Percentiles rank a stretch among this genome's conserved stretches.
Evolutionary conservation across 2,888 invertebrate species (phyloP).

Genomic region (Zaprionus obscuricornis): DNA sequence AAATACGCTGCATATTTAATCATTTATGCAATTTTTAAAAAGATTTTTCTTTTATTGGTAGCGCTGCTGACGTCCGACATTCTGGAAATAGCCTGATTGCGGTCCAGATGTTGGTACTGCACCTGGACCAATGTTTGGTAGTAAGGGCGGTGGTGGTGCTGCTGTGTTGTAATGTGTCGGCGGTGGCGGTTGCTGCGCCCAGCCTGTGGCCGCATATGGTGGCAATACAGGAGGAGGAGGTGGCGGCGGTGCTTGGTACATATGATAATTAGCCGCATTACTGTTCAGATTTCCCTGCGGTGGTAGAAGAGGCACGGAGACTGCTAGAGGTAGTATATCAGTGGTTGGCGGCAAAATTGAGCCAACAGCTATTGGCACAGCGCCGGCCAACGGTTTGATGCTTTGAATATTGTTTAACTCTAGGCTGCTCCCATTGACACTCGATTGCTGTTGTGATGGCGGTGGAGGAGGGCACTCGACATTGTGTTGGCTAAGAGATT

Average conservation of each 20-base stretch:
- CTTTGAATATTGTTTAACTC: constrained; percentile 76
- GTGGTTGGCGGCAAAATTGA: constrained; percentile 28
- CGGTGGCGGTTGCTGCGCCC: constrained; percentile 59
- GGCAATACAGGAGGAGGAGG: constrained; percentile 69
- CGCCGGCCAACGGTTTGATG: constrained; percentile 77
- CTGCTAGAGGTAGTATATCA: constrained; percentile 47
- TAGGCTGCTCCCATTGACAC: constrained; percentile 43
- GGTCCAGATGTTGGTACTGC: constrained; percentile 15
- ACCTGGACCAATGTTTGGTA: constrained; percentile 44
- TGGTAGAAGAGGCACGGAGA: constrained; percentile 25
- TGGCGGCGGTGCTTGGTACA: constrained; percentile 74
- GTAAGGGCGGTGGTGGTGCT: constrained; percentile 58
- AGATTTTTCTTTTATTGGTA: constrained; percentile 37
- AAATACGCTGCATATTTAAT: constrained; percentile 69
- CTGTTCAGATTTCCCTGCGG: constrained; percentile 38
- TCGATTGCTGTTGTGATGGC: constrained; percentile 16
- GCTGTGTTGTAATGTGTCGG: constrained; percentile 48
- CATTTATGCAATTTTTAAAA: constrained; percentile 20
- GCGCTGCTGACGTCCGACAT: constrained; percentile 53
- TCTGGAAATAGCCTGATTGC: constrained; percentile 55
- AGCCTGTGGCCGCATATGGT: constrained; percentile 52
- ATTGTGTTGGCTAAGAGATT: constrained; percentile 24
- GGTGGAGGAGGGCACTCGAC: constrained; percentile 16
- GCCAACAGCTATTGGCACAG: constrained; percentile 47
- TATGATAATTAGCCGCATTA: constrained; percentile 59